A percentile compares a stretch with the other conserved stretches of the same genome.
phyloP scores from a whole-genome alignment of 2,888 invertebrate species.

The Nomada fucata region DNA sequence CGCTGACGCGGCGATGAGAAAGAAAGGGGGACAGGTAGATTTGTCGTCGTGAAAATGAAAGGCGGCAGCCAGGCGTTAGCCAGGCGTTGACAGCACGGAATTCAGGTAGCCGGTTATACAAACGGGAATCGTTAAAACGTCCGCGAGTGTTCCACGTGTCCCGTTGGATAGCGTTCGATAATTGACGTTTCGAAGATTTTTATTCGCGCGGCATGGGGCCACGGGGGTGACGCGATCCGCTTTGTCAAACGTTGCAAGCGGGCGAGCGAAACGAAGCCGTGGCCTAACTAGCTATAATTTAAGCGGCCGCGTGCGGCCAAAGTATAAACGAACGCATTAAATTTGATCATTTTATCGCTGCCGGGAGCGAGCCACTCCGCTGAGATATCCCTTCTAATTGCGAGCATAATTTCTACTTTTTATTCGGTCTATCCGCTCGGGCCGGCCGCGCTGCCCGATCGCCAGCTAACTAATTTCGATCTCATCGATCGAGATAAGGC shows the following conservation, averaged over 20 bases:
- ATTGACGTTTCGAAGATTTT: constrained; percentile 42
- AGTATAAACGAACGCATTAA: constrained; percentile 65
- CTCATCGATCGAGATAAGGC: constrained; percentile 83
- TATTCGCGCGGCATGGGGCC: constrained; percentile 6
- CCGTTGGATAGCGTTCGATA: background rate
- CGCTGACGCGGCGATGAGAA: background rate
- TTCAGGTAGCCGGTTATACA: background rate
- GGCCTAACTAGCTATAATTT: constrained; percentile 40
- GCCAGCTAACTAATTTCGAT: constrained; percentile 83
- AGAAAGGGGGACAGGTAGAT: background rate
- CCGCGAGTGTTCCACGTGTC: background rate
- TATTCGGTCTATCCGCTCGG: constrained; percentile 59
- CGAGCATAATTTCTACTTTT: constrained; percentile 65
- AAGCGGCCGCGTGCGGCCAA: constrained; percentile 21
- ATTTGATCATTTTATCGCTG: constrained; percentile 65
- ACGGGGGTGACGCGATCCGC: constrained; percentile 30
- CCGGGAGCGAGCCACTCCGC: constrained; percentile 15
- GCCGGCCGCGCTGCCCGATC: constrained; percentile 59
- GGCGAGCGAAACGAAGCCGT: background rate
- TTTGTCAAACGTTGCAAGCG: constrained; percentile 40
- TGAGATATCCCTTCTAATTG: constrained; percentile 64
- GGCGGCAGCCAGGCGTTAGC: background rate
- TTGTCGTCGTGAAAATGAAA: background rate
- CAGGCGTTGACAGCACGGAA: background rate
- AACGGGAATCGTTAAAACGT: background rate